phyloP scores from a whole-genome alignment of 1,140 invertebrate genomes.

The Heliconius eleuchia region DNA sequence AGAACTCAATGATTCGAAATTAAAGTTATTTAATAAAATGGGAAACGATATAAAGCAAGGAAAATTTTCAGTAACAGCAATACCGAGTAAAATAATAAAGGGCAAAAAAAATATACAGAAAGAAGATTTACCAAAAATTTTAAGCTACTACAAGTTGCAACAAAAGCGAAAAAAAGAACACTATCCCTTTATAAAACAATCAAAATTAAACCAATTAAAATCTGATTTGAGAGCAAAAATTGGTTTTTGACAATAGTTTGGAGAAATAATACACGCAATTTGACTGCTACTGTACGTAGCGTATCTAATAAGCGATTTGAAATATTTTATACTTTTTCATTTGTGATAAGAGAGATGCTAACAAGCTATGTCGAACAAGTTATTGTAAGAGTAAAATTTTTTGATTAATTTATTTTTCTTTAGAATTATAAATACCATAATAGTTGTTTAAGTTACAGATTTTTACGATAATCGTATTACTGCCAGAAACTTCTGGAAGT shows the following conservation, averaged over 20 bases:
- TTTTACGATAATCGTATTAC: not conserved
- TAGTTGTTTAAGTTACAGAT: constrained; percentile 11
- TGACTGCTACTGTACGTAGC: constrained; percentile 20
- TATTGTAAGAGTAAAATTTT: constrained; percentile 47
- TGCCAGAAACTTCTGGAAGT: not conserved
- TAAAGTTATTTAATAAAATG: constrained; percentile 42
- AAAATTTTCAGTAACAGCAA: constrained; percentile 41
- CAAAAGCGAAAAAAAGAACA: constrained; percentile 33
- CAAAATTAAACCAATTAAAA: constrained; percentile 43
- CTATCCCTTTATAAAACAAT: constrained; percentile 38
- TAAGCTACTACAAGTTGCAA: constrained; percentile 42
- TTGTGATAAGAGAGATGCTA: constrained; percentile 60
- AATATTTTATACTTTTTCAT: constrained; percentile 33
- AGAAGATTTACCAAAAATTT: constrained; percentile 41
- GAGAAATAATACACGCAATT: not conserved
- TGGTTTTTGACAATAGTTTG: not conserved
- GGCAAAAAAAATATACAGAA: constrained; percentile 42
- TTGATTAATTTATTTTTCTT: constrained; percentile 6
- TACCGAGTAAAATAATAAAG: constrained; percentile 40
- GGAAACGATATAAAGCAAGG: constrained; percentile 47
- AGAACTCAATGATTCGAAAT: constrained; percentile 44
- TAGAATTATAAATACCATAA: not conserved
- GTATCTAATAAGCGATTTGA: constrained; percentile 38
- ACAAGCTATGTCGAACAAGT: constrained; percentile 40
- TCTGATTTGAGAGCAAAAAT: constrained; percentile 42